A percentile compares a stretch with the other conserved stretches of the same genome.
phyloP scores from a whole-genome alignment of 1,140 invertebrate species.

The Hylaeus anthracinus region DNA sequence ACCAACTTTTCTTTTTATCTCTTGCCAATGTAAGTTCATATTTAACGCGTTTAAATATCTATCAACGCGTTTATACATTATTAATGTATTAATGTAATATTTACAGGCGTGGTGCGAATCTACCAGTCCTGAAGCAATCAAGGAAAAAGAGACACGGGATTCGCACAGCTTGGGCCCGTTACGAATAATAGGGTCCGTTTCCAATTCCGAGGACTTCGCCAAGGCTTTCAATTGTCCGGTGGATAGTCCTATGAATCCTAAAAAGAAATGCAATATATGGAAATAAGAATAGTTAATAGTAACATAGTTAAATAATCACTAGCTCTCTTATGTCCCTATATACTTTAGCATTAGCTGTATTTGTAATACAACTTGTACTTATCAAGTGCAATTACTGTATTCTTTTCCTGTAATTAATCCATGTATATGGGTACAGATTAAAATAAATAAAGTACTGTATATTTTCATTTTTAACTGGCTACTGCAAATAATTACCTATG shows the following conservation, averaged over 20 bases:
- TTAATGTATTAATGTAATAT: not conserved
- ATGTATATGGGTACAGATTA: too few species aligned
- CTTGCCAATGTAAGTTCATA: constrained; percentile 32
- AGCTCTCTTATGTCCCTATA: too few species aligned
- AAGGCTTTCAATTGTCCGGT: constrained; percentile 29
- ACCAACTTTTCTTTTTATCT: constrained; percentile 50
- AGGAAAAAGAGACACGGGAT: not conserved
- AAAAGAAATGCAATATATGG: constrained; percentile 47
- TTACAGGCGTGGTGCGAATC: constrained; percentile 44
- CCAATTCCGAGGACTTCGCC: constrained; percentile 44
- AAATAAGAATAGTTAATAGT: constrained; percentile 13
- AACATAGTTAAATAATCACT: too few species aligned
- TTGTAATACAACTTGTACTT: too few species aligned
- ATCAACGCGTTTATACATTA: too few species aligned
- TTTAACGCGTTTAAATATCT: too few species aligned
- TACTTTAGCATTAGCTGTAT: too few species aligned
- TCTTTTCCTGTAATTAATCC: too few species aligned
- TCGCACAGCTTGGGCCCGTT: constrained; percentile 10
- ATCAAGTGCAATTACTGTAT: too few species aligned
- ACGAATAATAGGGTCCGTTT: constrained; percentile 34
- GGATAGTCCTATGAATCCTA: constrained; percentile 44
- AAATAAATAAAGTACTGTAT: too few species aligned
- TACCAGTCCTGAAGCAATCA: fast-evolving
- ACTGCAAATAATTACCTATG: too few species aligned
- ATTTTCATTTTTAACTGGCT: too few species aligned